Evolutionary conservation across 2,113 vertebrate species (phyloP), one percentile per base, ranked within the genome.

Genomic region (Puffinus mauretanicus): DNA sequence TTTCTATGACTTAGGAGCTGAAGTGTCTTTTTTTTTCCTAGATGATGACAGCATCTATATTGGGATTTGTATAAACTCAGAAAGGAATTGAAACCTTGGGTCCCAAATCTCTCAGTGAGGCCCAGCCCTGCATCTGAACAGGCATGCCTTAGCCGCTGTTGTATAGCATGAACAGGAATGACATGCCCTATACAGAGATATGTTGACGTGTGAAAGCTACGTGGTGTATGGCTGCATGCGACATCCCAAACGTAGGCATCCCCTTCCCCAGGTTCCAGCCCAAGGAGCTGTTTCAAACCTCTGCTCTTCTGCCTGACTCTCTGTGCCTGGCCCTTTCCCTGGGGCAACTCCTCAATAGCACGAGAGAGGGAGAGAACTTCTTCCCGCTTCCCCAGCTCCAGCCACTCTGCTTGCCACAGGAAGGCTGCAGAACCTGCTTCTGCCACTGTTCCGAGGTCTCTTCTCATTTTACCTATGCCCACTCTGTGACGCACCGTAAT

Each of bases 171-270:
- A 34, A 36, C 34, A 58, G 82, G 10, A 55, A 26, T 11, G 17
- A 30, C 16, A 4, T 25, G 32, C 18, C 70, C 40, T 61, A 29
- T 11, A 27, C 17, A 14, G 19, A 44, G 16, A 7, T 22, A 26
- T 3, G 4, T 6, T 13, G 29, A 40, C 0, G 2, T 38, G 46
- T 29, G 21, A 65, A 32, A 69, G 34, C 20, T 34, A 14, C 0
- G 0, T 60, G 32, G 36, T 16, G 34, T 44, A 30, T 0, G 7
- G 38, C 47, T 22, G 25, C 57, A 26, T 17, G 10, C 22, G 25
- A 18, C 55, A 34, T 55, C 70, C 40, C 65, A 85, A 62, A 69
- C 1, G 2, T 2, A 34, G 17, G 36, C 58, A 52, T 24, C 15
- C 66, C 54, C 54, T 47, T 73, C 49, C 49, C 16, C 24, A 55